These are phyloP conservation scores for Mycalesis mineus DNA, from an alignment of 2,888 invertebrate species.

Conservation along the genomic window DNA sequence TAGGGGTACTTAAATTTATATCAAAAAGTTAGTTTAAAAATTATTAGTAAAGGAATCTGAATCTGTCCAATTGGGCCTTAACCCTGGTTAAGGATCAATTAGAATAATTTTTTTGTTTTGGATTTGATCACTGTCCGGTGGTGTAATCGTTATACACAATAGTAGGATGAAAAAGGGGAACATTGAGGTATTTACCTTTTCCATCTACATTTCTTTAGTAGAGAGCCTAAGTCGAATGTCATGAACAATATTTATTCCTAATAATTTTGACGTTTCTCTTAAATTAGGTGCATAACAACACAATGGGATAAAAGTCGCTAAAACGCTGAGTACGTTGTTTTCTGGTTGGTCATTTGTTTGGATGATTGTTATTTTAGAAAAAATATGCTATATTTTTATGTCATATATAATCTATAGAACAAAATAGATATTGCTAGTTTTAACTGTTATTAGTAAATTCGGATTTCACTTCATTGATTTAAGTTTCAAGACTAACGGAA, in stretches of 20 bases:
- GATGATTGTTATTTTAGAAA: conserved; percentile 26
- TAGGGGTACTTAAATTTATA: too few species aligned
- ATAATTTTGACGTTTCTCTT: conserved; percentile 34
- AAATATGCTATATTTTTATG: conserved; percentile 18
- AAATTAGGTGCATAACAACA: conserved; percentile 49
- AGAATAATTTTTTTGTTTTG: too few species aligned
- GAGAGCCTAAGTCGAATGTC: too few species aligned
- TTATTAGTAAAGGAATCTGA: too few species aligned
- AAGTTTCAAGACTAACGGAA: not conserved
- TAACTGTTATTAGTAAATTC: conserved; percentile 12
- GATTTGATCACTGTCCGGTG: too few species aligned
- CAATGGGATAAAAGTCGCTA: conserved; percentile 43
- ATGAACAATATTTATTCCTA: conserved; percentile 4
- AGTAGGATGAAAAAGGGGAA: too few species aligned
- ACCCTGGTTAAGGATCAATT: too few species aligned
- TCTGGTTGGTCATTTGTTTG: conserved; percentile 26
- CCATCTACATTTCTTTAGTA: too few species aligned
- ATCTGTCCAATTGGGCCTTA: too few species aligned
- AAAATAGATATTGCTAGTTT: conserved; percentile 25
- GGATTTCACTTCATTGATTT: conserved; percentile 4
- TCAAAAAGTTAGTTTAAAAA: too few species aligned
- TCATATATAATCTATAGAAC: conserved; percentile 18
- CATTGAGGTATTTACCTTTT: too few species aligned
- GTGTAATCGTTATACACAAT: too few species aligned
- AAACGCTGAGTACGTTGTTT: conserved; percentile 52